Conservation (phyloP, 2,113 vertebrate genomes). For the Alligator mississippiensis region DNA sequence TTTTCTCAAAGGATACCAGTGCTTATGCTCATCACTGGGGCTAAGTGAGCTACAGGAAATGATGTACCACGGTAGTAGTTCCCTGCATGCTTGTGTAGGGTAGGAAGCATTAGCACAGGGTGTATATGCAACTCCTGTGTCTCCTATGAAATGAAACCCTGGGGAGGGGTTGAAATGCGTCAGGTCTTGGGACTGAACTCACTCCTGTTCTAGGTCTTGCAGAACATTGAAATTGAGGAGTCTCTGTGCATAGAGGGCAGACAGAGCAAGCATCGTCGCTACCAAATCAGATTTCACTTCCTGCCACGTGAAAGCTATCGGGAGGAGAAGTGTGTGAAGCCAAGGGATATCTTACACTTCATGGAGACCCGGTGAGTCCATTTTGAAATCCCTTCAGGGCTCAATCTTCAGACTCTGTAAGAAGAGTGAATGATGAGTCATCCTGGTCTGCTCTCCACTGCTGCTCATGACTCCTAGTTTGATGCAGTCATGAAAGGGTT, state of each 20-base stretch:
- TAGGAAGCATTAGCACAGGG: background rate
- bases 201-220: conserved; percentile 83
- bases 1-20: background rate
- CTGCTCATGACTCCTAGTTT: background rate
- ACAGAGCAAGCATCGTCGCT: conserved; percentile 79
- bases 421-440: background rate
- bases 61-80: background rate
- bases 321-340: conserved; percentile 88
- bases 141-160: background rate
- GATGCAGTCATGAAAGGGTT: background rate
- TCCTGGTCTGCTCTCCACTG: background rate
- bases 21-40: background rate
- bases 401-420: background rate
- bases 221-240: conserved; percentile 90
- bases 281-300: conserved; percentile 88
- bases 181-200: background rate
- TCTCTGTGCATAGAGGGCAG: conserved; percentile 76
- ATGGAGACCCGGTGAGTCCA: conserved; percentile 89
- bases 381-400: background rate
- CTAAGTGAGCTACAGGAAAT: background rate
- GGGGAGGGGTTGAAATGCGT: background rate
- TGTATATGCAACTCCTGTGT: background rate
- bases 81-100: background rate
- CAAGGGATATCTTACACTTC: conserved; percentile 86
- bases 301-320: conserved; percentile 84